phyloP scores from a whole-genome alignment of 2,113 vertebrate species.

The Chitala chitala region DNA sequence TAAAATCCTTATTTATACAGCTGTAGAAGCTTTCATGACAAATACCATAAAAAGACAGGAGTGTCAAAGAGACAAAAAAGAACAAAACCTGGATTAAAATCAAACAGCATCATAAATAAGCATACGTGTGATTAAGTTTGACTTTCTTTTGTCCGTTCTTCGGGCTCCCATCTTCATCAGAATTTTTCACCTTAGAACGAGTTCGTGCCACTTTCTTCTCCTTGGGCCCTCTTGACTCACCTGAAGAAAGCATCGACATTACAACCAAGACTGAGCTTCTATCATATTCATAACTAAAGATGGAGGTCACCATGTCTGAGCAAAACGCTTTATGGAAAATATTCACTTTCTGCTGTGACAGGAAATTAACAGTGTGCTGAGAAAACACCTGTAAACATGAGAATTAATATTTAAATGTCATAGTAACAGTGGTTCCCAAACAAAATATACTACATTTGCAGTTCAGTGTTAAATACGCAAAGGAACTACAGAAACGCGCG shows the following conservation, averaged over 20 bases:
- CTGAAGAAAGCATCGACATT: constrained; percentile 27
- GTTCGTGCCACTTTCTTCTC: constrained; percentile 88
- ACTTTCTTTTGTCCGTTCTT: constrained; percentile 88
- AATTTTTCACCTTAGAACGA: constrained; percentile 89
- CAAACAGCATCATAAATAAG: constrained; percentile 17
- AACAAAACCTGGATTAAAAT: background rate
- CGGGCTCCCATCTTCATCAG: constrained; percentile 82
- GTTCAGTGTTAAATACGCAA: no score
- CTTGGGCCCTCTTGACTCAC: constrained; percentile 79
- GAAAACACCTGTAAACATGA: no score
- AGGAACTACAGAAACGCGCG: no score
- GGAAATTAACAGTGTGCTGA: no score
- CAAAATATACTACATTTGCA: no score
- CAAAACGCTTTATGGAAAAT: no score
- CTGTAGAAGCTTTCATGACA: background rate
- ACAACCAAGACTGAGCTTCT: background rate
- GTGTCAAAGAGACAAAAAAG: background rate
- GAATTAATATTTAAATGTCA: no score
- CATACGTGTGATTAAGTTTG: constrained; percentile 87
- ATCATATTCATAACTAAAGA: background rate
- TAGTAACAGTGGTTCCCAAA: no score
- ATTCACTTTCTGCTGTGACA: no score
- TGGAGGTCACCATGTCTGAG: background rate
- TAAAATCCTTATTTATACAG: constrained; percentile 22
- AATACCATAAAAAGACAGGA: background rate